A percentile compares a stretch with the other conserved stretches of the same genome.
These are phyloP conservation scores for Timandra comae DNA, from an alignment of 2,888 invertebrate genomes.

Conservation along the genomic window DNA sequence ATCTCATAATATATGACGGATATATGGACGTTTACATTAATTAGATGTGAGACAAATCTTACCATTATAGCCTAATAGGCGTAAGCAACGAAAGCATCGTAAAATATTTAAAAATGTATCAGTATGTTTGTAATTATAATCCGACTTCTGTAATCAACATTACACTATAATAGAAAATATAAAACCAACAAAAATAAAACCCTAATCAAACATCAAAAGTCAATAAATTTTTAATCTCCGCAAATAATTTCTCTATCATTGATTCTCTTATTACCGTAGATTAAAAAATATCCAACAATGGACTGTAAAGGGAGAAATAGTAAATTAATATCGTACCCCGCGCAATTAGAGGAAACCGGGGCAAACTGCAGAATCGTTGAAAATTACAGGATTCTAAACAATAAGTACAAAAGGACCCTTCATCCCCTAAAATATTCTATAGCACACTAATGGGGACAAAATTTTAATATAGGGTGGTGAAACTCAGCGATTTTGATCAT, in stretches of 20 bases:
- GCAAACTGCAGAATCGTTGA: constrained; percentile 66
- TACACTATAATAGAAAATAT: no score
- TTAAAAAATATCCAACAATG: constrained; percentile 62
- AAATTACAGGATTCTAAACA: constrained; percentile 71
- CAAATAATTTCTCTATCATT: constrained; percentile 14
- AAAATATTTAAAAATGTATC: no score
- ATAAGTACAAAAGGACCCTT: constrained; percentile 54
- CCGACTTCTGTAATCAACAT: no score
- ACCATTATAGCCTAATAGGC: no score
- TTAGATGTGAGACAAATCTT: no score
- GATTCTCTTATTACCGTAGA: constrained; percentile 44
- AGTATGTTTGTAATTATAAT: no score
- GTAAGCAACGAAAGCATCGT: no score
- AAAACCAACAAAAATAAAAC: no score
- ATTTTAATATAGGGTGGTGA: constrained; percentile 64
- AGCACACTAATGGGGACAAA: constrained; percentile 60
- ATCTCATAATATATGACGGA: no score
- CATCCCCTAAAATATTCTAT: constrained; percentile 40
- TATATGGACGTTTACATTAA: no score
- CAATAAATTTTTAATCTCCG: constrained; percentile 14
- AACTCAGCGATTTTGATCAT: no score
- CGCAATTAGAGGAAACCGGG: constrained; percentile 56
- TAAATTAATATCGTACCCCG: constrained; percentile 54
- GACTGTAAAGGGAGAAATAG: constrained; percentile 49
- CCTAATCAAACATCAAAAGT: no score